These are phyloP conservation scores for Phymorhynchus buccinoides DNA, from an alignment of 1,140 invertebrate species.

Conservation along the genomic window DNA sequence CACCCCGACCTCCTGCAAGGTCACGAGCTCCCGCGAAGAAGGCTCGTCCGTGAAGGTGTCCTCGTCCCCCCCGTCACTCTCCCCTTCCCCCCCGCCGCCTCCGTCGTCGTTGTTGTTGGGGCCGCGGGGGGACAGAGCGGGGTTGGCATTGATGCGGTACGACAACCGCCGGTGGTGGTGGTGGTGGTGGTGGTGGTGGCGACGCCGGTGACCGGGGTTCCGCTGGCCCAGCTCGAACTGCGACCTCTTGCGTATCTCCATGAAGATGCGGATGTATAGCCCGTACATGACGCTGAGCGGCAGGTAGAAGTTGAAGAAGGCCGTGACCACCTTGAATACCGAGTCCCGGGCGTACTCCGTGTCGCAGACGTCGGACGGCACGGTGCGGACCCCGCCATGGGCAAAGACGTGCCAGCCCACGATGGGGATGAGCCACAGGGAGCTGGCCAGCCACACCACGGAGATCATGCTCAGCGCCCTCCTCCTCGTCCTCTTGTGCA, in stretches of 20 bases:
- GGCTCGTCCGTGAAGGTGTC: constrained; percentile 36
- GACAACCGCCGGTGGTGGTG: constrained; percentile 40
- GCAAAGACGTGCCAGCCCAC: constrained; percentile 75
- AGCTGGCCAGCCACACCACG: constrained; percentile 75
- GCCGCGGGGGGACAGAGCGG: constrained; percentile 19
- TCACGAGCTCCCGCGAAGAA: neutral
- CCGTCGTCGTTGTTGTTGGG: constrained; percentile 52
- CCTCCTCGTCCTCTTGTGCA: constrained; percentile 77
- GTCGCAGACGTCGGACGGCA: constrained; percentile 73
- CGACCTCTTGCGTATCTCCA: constrained; percentile 75
- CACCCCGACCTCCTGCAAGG: neutral
- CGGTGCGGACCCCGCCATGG: constrained; percentile 65
- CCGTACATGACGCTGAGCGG: constrained; percentile 77
- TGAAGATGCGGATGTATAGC: constrained; percentile 76
- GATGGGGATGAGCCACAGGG: constrained; percentile 76
- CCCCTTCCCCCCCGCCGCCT: constrained; percentile 35
- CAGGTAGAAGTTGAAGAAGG: constrained; percentile 78
- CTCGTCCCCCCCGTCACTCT: constrained; percentile 41
- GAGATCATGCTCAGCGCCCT: constrained; percentile 76
- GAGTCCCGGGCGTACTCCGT: constrained; percentile 77
- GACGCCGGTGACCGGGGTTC: constrained; percentile 46
- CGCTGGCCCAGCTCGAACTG: constrained; percentile 72
- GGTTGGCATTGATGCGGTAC: constrained; percentile 41
- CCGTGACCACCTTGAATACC: constrained; percentile 75
- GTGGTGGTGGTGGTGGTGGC: too few species aligned